Base-by-base conservation (phyloP, 2,888 invertebrate species). In the Chromoteleia sp. region DNA sequence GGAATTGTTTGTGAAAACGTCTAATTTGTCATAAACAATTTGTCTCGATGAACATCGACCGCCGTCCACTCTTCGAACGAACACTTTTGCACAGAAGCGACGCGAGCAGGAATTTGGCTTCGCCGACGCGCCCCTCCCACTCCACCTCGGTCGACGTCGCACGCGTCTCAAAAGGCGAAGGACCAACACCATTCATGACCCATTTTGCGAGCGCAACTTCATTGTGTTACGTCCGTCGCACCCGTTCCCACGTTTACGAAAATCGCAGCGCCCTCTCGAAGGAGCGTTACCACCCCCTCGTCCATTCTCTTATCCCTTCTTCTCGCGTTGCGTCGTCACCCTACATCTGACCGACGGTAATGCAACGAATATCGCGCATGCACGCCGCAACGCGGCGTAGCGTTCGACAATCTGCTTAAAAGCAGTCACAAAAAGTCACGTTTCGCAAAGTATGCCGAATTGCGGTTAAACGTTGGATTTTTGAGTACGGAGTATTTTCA, bases 171-270 rank as follows among this genome's bases (percentile, higher is more conserved):
- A 67, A 58, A 67, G 67, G 75, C 75, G 58, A 75, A 58, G 67
- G 39, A 65, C 75, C 58, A 67, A 19, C 19, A 41, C 67, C 58
- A 75, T 75, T 75, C 75, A 58, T 75, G 75, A 75, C 75, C 75
- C 58, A 75, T 30, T 58, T 75, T 50, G 75, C 75, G 58, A 75
- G 58, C 29, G 14, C 65, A 36, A 65, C 45, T 74, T 74, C 45
- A 74, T 65, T 65, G 74, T 63, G 73, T 29, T 50, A 17, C 48
- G 63, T 33, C 21, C 45, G 39, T 56, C 29, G 56, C 58, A 36
- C 48, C 21, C 70, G 59, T 41, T 52, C 30, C 21, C 33, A 33
- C 54, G 54, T 73, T 63, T 73, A 73, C 73, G 61, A 73, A 73
- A 61, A 73, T 63, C 63, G 43, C 33, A 43, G 56, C 48, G 65